Percentiles rank a stretch among this genome's conserved stretches.
phyloP scores from a whole-genome alignment of 2,113 vertebrate species.

The Caracal caracal region DNA sequence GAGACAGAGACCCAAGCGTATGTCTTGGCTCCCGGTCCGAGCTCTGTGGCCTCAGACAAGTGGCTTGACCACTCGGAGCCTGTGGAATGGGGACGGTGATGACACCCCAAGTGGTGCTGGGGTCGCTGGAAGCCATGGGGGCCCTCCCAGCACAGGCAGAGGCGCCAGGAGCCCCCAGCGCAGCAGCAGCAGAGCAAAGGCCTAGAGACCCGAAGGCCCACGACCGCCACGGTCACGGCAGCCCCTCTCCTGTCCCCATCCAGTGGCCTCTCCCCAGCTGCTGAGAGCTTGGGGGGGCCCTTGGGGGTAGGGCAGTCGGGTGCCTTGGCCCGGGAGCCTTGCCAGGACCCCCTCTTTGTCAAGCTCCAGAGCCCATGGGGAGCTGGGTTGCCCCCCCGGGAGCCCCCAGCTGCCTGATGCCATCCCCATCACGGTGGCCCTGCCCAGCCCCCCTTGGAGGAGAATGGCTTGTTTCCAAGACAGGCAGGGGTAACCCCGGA shows the following conservation, averaged over 20 bases:
- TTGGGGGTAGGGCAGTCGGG: not conserved
- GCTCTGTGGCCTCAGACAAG: not conserved
- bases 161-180: not conserved
- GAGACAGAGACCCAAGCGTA: not conserved
- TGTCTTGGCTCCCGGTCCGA: accelerated
- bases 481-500: too few species aligned
- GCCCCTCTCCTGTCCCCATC: not conserved
- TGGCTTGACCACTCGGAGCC: accelerated
- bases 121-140: not conserved
- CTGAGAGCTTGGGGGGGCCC: not conserved
- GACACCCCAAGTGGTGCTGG: not conserved
- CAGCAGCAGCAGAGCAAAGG: accelerated
- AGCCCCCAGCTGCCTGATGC: not conserved
- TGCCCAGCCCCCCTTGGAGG: not conserved
- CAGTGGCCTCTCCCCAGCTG: not conserved
- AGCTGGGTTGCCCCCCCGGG: not conserved
- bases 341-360: not conserved
- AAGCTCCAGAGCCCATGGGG: not conserved
- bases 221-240: accelerated
- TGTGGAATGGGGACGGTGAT: accelerated
- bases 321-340: not conserved
- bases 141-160: accelerated
- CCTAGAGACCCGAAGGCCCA: not conserved
- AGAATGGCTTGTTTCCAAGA: too few species aligned
- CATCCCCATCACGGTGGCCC: accelerated